Conservation (phyloP, 2,888 invertebrate genomes). For the Brachycybe producta region DNA sequence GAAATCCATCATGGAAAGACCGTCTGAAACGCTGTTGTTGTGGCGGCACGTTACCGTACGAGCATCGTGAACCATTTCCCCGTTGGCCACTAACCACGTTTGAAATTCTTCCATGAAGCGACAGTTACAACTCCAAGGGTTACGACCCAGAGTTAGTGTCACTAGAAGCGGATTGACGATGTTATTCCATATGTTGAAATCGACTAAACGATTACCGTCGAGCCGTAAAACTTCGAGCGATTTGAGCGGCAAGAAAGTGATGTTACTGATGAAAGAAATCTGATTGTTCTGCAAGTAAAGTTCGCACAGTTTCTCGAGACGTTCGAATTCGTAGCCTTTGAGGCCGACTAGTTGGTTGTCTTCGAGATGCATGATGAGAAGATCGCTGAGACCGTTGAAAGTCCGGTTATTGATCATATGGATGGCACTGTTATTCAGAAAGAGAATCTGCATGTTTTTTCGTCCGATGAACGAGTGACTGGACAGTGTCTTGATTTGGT, state of each 20-base stretch:
- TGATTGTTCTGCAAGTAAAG: constrained; percentile 61
- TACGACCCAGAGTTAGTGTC: constrained; percentile 60
- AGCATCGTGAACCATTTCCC: constrained; percentile 54
- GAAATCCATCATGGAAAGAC: constrained; percentile 23
- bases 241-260: constrained; percentile 53
- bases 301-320: constrained; percentile 55
- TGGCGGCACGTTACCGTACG: constrained; percentile 46
- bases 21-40: constrained; percentile 16
- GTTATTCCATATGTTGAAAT: constrained; percentile 54
- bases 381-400: constrained; percentile 65
- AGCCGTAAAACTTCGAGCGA: constrained; percentile 48
- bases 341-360: constrained; percentile 55
- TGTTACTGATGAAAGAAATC: constrained; percentile 53
- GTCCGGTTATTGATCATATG: constrained; percentile 66
- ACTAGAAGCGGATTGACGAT: constrained; percentile 43
- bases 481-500: constrained; percentile 57
- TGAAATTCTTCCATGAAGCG: constrained; percentile 68
- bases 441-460: constrained; percentile 59
- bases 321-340: constrained; percentile 67
- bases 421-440: constrained; percentile 63
- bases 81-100: constrained; percentile 54
- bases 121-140: constrained; percentile 74
- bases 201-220: constrained; percentile 56
- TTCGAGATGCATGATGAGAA: constrained; percentile 61
- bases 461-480: constrained; percentile 76